phyloP scores from a whole-genome alignment of 1,140 invertebrate genomes.

The Tribolium madens region DNA sequence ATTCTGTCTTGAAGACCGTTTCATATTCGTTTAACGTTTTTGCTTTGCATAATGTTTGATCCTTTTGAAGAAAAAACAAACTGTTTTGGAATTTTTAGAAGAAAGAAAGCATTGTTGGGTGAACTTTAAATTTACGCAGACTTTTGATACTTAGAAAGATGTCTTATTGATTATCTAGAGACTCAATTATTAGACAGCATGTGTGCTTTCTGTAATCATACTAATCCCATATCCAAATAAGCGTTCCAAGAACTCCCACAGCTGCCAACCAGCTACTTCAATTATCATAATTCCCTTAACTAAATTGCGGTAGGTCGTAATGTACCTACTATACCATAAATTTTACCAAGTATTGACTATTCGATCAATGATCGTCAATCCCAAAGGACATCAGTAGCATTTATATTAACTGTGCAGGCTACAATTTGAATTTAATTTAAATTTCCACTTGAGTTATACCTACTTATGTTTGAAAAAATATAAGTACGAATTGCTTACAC shows the following conservation, averaged over 20 bases:
- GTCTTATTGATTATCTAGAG: no score
- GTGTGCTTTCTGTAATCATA: not conserved
- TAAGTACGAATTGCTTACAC: no score
- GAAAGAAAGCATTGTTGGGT: not conserved
- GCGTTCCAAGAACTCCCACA: not conserved
- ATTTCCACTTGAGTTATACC: no score
- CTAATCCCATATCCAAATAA: not conserved
- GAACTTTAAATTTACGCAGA: not conserved
- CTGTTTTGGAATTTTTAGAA: not conserved
- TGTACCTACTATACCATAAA: conserved; percentile 1
- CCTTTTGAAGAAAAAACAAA: not conserved
- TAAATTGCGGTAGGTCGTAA: conserved; percentile 29
- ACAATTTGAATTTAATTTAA: not conserved
- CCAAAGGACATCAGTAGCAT: not conserved
- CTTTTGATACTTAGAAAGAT: not conserved
- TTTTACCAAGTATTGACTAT: not conserved
- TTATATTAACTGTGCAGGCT: not conserved
- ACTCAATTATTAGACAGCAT: not conserved
- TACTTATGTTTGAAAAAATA: no score
- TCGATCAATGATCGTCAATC: conserved; percentile 17
- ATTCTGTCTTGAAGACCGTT: no score
- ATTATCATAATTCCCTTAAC: conserved; percentile 18
- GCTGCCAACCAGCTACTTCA: not conserved
- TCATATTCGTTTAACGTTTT: not conserved
- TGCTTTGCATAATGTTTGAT: not conserved